These are phyloP conservation scores for Zophobas morio DNA, from an alignment of 1,140 invertebrate genomes.

Conservation along the genomic window DNA sequence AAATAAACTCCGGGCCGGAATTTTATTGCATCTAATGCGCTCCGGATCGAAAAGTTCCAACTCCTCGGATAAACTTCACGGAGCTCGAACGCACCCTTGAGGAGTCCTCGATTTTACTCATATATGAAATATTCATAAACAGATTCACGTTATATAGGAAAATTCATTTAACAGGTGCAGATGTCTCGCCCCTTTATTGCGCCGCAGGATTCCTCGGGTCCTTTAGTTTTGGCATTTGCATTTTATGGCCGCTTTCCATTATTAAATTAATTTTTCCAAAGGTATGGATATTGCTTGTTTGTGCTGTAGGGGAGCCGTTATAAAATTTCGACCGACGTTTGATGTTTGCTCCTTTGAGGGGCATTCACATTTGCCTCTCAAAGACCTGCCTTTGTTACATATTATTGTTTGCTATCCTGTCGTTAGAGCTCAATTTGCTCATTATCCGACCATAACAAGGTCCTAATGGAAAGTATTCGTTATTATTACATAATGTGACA, in stretches of 20 bases:
- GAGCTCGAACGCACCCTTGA: constrained; percentile 6
- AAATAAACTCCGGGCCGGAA: constrained; percentile 17
- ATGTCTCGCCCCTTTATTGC: constrained; percentile 29
- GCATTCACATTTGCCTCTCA: background rate
- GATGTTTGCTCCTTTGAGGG: constrained; percentile 10
- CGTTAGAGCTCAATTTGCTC: background rate
- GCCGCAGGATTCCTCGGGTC: constrained; percentile 32
- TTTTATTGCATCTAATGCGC: constrained; percentile 1
- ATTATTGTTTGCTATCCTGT: background rate
- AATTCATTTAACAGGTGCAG: constrained; percentile 41
- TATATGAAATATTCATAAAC: constrained; percentile 42
- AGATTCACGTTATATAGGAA: constrained; percentile 35
- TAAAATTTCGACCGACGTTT: constrained; percentile 13
- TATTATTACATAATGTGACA: too few relatives aligned
- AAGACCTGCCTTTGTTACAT: background rate
- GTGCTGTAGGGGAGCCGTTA: background rate
- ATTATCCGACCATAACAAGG: background rate
- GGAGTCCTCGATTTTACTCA: constrained; percentile 16
- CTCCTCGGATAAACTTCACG: background rate
- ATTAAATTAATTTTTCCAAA: constrained; percentile 38
- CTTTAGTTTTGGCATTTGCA: constrained; percentile 26
- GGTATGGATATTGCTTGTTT: constrained; percentile 37
- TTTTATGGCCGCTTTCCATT: constrained; percentile 31
- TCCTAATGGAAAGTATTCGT: background rate
- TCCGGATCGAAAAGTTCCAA: background rate